Evolutionary conservation across 2,797 vertebrate genomes (phyloP).

Genomic region (Bradypodion ventrale): DNA sequence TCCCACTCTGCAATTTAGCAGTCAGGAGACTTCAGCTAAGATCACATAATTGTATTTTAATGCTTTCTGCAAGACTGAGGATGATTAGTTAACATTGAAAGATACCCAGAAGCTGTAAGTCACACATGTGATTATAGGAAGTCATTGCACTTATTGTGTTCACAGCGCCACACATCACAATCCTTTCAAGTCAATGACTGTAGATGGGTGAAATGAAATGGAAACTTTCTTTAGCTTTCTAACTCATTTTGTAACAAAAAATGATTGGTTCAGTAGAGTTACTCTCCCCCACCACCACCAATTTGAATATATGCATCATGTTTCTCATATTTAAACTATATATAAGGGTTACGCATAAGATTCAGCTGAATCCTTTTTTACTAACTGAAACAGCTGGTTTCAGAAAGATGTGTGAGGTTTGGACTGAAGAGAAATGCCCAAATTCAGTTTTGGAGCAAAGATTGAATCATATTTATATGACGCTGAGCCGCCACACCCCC

Average conservation of each 20-base stretch:
- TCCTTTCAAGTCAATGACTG: conserved; percentile 39
- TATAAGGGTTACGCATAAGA: too few relatives aligned
- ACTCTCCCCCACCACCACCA: not conserved
- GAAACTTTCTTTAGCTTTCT: not conserved
- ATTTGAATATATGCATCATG: not conserved
- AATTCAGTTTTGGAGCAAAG: too few relatives aligned
- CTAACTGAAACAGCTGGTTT: too few relatives aligned
- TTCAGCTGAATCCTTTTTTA: too few relatives aligned
- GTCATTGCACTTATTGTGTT: conserved; percentile 32
- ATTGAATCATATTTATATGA: too few relatives aligned
- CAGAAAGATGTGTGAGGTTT: too few relatives aligned
- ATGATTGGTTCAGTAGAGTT: not conserved
- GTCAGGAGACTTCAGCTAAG: conserved; percentile 64
- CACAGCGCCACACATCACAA: conserved; percentile 25
- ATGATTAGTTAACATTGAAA: conserved; percentile 66
- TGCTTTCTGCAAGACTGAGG: conserved; percentile 54
- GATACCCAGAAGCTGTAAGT: conserved; percentile 56
- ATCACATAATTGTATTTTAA: conserved; percentile 66
- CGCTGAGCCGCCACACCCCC: too few relatives aligned
- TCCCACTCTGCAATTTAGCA: conserved; percentile 54
- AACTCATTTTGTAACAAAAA: conserved; percentile 25
- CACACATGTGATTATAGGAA: conserved; percentile 42
- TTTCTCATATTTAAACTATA: not conserved
- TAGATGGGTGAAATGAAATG: conserved; percentile 22
- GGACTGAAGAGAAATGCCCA: too few relatives aligned